A percentile compares a stretch with the other conserved stretches of the same genome.
phyloP scores from a whole-genome alignment of 2,888 invertebrate species.

The Leucophenga montana region DNA sequence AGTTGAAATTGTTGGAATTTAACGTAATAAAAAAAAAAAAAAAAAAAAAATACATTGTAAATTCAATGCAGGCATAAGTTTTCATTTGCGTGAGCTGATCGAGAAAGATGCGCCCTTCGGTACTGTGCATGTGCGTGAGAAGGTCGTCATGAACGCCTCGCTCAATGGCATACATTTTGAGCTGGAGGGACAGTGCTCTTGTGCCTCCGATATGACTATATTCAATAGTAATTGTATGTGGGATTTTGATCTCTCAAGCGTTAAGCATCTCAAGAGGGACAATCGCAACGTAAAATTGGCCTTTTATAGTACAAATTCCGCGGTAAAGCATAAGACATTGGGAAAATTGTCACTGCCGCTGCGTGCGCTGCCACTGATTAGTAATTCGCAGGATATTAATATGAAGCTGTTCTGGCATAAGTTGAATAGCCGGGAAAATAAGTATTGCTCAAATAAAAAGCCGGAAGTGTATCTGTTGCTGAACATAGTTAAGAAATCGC shows the following conservation, averaged over 20 bases:
- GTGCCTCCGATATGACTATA: conserved; percentile 75
- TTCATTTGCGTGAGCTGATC: conserved; percentile 40
- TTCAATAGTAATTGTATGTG: conserved; percentile 85
- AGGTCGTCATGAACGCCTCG: conserved; percentile 77
- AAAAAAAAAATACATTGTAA: background rate
- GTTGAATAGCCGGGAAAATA: conserved; percentile 76
- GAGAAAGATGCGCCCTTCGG: conserved; percentile 45
- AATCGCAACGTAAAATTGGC: conserved; percentile 84
- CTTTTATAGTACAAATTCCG: conserved; percentile 73
- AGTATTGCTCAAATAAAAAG: conserved; percentile 75
- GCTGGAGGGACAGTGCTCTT: conserved; percentile 78
- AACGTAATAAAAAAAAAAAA: background rate
- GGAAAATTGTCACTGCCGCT: conserved; percentile 82
- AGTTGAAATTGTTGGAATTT: background rate
- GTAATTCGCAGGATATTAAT: conserved; percentile 66
- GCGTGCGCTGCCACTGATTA: conserved; percentile 80
- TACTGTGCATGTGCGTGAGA: conserved; percentile 57
- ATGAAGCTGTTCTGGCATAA: conserved; percentile 78
- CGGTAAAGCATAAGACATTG: conserved; percentile 75
- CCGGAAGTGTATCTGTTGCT: conserved; percentile 78
- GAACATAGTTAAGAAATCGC: conserved; percentile 76
- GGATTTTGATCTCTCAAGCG: conserved; percentile 82
- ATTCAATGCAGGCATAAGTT: conserved; percentile 50
- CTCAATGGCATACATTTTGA: conserved; percentile 80
- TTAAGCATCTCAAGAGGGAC: conserved; percentile 81